A percentile compares a stretch with the other conserved stretches of the same genome.
These are phyloP conservation scores for Cyanocitta stelleri DNA, from an alignment of 2,113 vertebrate genomes.

Conservation along the genomic window DNA sequence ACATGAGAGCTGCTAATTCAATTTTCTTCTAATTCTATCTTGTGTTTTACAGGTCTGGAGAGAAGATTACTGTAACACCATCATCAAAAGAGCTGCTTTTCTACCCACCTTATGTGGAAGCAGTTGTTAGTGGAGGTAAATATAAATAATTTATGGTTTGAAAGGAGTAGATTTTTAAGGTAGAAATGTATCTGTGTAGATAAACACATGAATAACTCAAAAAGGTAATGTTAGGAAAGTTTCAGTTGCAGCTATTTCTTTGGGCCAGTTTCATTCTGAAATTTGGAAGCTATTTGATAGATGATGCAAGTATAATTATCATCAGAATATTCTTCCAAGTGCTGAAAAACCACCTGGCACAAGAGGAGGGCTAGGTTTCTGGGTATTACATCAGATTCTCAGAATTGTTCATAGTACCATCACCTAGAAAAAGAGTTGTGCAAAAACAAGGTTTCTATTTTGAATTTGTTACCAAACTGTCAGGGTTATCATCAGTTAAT, in stretches of 20 bases:
- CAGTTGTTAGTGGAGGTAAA: constrained; percentile 90
- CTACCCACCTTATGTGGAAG: constrained; percentile 91
- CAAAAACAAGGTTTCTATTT: not conserved
- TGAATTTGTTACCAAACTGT: not conserved
- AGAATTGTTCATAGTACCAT: not conserved
- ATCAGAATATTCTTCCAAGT: not conserved
- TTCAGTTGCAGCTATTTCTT: not conserved
- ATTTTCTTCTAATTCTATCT: not conserved
- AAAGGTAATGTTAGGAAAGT: not conserved
- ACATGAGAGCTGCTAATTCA: not conserved
- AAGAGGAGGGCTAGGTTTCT: not conserved
- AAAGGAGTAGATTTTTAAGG: not conserved
- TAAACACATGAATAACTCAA: not conserved
- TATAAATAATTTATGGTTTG: not conserved
- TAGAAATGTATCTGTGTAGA: not conserved
- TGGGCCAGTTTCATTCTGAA: not conserved
- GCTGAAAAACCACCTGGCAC: not conserved
- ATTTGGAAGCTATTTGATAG: not conserved
- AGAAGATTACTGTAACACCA: constrained; percentile 92
- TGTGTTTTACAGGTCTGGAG: constrained; percentile 81
- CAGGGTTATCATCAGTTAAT: not conserved
- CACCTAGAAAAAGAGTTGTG: not conserved
- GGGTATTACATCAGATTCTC: not conserved
- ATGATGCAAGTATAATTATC: not conserved
- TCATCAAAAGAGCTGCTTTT: constrained; percentile 96